phyloP scores from a whole-genome alignment of 1,140 invertebrate genomes.

The Diachasmimorpha longicaudata region DNA sequence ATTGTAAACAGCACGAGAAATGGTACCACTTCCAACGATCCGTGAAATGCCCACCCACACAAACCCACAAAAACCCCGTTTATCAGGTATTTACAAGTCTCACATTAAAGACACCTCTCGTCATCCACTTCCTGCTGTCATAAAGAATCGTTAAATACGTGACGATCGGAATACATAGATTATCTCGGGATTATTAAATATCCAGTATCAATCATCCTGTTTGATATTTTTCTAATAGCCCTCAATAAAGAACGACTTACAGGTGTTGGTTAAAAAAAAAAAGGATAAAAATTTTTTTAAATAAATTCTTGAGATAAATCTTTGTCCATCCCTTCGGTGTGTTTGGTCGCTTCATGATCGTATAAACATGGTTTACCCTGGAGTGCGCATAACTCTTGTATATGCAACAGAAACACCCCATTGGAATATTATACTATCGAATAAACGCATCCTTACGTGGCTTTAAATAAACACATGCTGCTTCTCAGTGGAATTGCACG shows the following conservation, averaged over 20 bases:
- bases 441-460: not conserved
- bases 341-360: not conserved
- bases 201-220: not conserved
- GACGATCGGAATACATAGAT: not conserved
- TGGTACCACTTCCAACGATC: no score
- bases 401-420: conserved; percentile 1
- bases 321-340: not conserved
- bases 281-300: not conserved
- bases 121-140: not conserved
- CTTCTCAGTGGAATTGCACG: not conserved
- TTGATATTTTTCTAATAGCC: not conserved
- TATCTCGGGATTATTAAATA: not conserved
- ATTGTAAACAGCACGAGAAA: no score
- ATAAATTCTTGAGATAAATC: not conserved
- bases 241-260: not conserved
- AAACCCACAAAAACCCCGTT: not conserved
- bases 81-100: not conserved
- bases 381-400: not conserved
- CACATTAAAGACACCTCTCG: not conserved
- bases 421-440: conserved; percentile 9
- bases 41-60: no score
- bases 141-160: not conserved
- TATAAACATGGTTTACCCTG: conserved; percentile 2
- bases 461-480: conserved; percentile 10
- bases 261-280: not conserved